A percentile compares a stretch with the other conserved stretches of the same genome.
Evolutionary conservation across 2,888 invertebrate genomes (phyloP).

Genomic region (Entomobrya multifasciata): DNA sequence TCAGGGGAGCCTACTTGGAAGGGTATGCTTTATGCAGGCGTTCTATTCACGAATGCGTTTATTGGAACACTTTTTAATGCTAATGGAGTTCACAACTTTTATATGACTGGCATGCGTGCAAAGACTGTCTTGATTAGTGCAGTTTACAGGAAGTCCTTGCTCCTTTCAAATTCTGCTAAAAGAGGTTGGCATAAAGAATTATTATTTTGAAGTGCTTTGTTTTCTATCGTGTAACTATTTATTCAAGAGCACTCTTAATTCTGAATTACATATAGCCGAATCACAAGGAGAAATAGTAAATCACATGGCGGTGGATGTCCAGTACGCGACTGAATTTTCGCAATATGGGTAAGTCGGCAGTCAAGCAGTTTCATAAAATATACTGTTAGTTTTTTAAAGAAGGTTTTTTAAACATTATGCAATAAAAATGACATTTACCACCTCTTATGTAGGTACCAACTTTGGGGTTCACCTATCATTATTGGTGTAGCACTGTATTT

Average conservation of each 20-base stretch:
- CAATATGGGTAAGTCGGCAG: slow-evolving; percentile 31
- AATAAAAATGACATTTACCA: no score
- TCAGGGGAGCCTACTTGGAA: slow-evolving; percentile 82
- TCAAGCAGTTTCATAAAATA: no score
- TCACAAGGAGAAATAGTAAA: slow-evolving; percentile 96
- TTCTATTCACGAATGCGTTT: slow-evolving; percentile 83
- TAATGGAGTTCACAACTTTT: slow-evolving; percentile 84
- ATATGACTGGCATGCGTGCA: slow-evolving; percentile 84
- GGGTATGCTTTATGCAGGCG: slow-evolving; percentile 84
- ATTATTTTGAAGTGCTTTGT: background rate
- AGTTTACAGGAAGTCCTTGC: slow-evolving; percentile 83
- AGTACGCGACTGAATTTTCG: slow-evolving; percentile 80
- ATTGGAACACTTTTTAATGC: slow-evolving; percentile 83
- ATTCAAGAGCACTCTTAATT: no score
- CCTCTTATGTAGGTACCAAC: slow-evolving; percentile 78
- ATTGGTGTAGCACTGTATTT: slow-evolving; percentile 82
- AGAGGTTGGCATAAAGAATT: no score
- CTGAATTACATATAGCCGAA: slow-evolving; percentile 81
- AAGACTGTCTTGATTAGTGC: slow-evolving; percentile 83
- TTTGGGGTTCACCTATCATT: slow-evolving; percentile 82
- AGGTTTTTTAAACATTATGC: slow-evolving; percentile 61
- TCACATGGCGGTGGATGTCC: slow-evolving; percentile 95
- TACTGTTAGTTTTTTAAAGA: background rate
- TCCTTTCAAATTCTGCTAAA: slow-evolving; percentile 76
- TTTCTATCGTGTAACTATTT: no score